phyloP scores from a whole-genome alignment of 2,888 invertebrate genomes.

The Neocrepidodera transversa region DNA sequence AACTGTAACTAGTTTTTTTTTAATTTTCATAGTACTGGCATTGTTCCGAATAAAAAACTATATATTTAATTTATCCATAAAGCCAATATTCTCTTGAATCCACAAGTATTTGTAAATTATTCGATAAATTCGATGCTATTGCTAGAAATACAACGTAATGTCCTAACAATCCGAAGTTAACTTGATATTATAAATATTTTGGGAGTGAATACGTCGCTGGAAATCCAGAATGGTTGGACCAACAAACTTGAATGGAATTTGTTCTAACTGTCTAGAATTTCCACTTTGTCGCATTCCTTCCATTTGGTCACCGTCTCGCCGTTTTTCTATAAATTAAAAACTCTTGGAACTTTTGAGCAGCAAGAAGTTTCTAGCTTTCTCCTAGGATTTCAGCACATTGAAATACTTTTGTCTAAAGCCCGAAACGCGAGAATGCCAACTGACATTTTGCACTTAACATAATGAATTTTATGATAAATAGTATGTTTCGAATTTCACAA shows the following conservation, averaged over 20 bases:
- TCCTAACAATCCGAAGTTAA: too few species aligned
- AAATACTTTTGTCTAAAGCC: conserved; percentile 7
- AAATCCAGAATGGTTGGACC: neutral
- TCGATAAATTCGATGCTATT: too few species aligned
- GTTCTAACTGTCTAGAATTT: conserved; percentile 30
- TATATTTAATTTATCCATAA: too few species aligned
- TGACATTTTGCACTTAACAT: conserved; percentile 7
- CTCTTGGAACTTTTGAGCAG: conserved; percentile 12
- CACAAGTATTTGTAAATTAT: too few species aligned
- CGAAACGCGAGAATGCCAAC: neutral
- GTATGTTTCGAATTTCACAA: neutral
- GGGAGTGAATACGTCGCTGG: too few species aligned
- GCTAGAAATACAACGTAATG: too few species aligned
- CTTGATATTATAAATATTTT: too few species aligned
- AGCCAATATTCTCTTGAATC: too few species aligned
- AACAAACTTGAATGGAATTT: conserved; percentile 25
- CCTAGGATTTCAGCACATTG: conserved; percentile 10
- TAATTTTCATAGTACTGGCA: too few species aligned
- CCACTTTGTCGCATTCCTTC: conserved; percentile 32
- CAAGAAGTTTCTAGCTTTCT: conserved; percentile 13
- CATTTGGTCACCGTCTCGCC: conserved; percentile 26
- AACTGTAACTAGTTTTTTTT: too few species aligned
- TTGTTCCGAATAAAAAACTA: too few species aligned
- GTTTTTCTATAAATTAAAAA: conserved; percentile 35
- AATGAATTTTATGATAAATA: conserved; percentile 11